Conservation (phyloP, 1,140 invertebrate species). For the Oncopeltus fasciatus region DNA sequence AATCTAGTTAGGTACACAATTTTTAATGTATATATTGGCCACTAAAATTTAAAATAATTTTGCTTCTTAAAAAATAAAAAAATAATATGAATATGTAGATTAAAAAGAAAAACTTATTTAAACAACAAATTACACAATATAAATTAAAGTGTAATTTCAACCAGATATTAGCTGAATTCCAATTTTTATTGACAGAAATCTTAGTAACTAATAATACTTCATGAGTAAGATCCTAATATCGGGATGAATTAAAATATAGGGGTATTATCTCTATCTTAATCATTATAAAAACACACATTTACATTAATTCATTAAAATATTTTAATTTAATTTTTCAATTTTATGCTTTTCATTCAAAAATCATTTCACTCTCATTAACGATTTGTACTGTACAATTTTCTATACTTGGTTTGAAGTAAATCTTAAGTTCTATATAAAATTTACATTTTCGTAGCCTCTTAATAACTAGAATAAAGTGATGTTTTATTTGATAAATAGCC, state of each 20-base stretch:
- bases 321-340: neutral
- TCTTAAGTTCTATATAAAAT: neutral
- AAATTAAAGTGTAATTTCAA: neutral
- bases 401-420: neutral
- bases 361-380: neutral
- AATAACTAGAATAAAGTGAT: neutral
- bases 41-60: neutral
- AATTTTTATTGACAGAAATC: neutral
- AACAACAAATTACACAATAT: neutral
- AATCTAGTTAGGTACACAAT: constrained; percentile 5
- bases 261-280: neutral
- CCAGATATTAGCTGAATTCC: neutral
- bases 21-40: neutral
- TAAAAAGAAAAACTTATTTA: neutral
- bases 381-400: neutral
- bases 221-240: neutral
- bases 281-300: neutral
- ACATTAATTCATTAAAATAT: neutral
- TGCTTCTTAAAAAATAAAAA: neutral
- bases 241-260: neutral
- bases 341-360: neutral
- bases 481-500: neutral
- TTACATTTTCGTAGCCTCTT: constrained; percentile 5
- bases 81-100: neutral
- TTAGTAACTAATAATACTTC: constrained; percentile 7